Base-by-base conservation (phyloP, 2,113 vertebrate species). In the Thryonomys swinderianus region DNA sequence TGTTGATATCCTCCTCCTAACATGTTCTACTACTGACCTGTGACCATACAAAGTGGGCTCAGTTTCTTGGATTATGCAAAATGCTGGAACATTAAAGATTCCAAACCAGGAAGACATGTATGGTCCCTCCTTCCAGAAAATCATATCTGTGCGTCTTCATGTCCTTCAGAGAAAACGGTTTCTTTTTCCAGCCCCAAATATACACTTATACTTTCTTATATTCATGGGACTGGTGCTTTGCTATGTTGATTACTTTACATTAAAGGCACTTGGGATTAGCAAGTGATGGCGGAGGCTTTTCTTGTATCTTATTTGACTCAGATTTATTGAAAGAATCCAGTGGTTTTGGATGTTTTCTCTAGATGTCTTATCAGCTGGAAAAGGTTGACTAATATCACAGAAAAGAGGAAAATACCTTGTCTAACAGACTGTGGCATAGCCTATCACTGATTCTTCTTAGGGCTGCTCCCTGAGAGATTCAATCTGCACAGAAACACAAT, bases 1-100 rank as follows among this genome's bases (percentile, higher is more conserved):
- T 84, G 23, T 51, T 96, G 96, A 96, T 94, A 91, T 78, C 66
- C 64, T 96, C 85, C 81, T 94, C 83, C 85, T 95, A 93, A 96
- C 97, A 71, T 32, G 32, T 85, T 92, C 88, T 81, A 95, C 91
- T 88, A 92, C 45, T 82, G 55, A 67, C 94, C 91, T 93, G 62
- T 88, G 66, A 82, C 67, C 61, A 18, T 66, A 51, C 37, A 82
- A 96, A 89, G 51, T 59, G 37, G 51, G 0, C 34, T 94, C 20
- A 11, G 17, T 91, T 11, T 27, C 88, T 21, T 14, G 81, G 40
- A 88, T 85, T 27, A n/a, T 69, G 30, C 32, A 89, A 53, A 91
- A 7, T 57, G 17, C 32, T 81, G 45, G 2, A 91, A 95, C 11
- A 40, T 18, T 85, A n/a, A 32, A 53, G n/a, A 57, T 95, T 64